A percentile compares a stretch with the other conserved stretches of the same genome.
Conservation (phyloP, 2,888 invertebrate species). For the Mythimna lalbum region DNA sequence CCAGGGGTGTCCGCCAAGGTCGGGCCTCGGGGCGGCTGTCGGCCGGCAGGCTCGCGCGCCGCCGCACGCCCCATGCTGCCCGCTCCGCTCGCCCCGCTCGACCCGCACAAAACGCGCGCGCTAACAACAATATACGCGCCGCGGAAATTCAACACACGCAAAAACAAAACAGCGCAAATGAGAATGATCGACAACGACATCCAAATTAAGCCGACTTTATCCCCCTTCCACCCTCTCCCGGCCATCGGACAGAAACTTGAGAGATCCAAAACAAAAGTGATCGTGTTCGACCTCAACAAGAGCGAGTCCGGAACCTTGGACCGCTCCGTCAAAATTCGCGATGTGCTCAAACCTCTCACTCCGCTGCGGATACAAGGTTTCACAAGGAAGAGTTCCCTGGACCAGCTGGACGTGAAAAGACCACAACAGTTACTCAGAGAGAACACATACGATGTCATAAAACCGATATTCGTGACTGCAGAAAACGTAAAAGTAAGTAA, state of each 20-base stretch:
- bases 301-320: slow-evolving; percentile 63
- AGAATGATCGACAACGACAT: slow-evolving; percentile 86
- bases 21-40: slow-evolving; percentile 77
- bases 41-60: slow-evolving; percentile 80
- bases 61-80: slow-evolving; percentile 84
- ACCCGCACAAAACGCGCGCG: slow-evolving; percentile 84
- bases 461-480: slow-evolving; percentile 81
- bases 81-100: slow-evolving; percentile 83
- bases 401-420: slow-evolving; percentile 71
- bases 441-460: slow-evolving; percentile 87
- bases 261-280: slow-evolving; percentile 81
- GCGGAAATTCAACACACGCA: slow-evolving; percentile 81
- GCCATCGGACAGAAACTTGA: slow-evolving; percentile 85
- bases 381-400: slow-evolving; percentile 74
- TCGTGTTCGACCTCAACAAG: slow-evolving; percentile 83
- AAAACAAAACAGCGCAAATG: slow-evolving; percentile 82
- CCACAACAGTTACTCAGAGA: slow-evolving; percentile 84
- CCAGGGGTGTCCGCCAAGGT: slow-evolving; percentile 78
- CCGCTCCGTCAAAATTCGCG: slow-evolving; percentile 75
- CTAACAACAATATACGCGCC: slow-evolving; percentile 88
- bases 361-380: slow-evolving; percentile 81
- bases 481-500: slow-evolving; percentile 70
- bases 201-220: slow-evolving; percentile 79
- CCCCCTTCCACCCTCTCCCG: slow-evolving; percentile 87
- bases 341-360: slow-evolving; percentile 84